These are phyloP conservation scores for Euplexia lucipara DNA, from an alignment of 2,888 invertebrate genomes.

Conservation along the genomic window DNA sequence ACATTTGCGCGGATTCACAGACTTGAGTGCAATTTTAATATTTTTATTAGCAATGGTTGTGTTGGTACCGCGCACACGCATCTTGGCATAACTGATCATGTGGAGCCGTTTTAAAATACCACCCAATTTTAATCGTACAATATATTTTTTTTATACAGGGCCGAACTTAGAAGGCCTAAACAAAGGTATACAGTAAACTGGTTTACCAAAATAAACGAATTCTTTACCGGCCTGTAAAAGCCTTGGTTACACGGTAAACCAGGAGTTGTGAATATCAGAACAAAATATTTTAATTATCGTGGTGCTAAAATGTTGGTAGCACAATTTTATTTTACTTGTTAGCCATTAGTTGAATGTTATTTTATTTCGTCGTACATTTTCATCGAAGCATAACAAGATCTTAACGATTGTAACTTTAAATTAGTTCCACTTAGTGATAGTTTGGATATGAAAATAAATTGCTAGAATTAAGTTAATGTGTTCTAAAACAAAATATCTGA, in stretches of 20 bases:
- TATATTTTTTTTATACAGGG: constrained; percentile 26
- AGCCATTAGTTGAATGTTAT: constrained; percentile 72
- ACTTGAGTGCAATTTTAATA: constrained; percentile 86
- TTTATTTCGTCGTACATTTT: constrained; percentile 74
- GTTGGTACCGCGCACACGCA: constrained; percentile 77
- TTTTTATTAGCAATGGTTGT: constrained; percentile 83
- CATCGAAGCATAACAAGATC: constrained; percentile 62
- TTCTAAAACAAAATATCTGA: constrained; percentile 90
- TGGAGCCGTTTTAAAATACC: constrained; percentile 57
- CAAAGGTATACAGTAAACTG: not conserved
- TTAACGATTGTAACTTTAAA: constrained; percentile 58
- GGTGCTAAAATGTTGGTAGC: constrained; percentile 85
- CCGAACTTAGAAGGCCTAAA: constrained; percentile 11
- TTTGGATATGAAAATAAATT: constrained; percentile 72
- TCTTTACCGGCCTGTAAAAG: constrained; percentile 2
- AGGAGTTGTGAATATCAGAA: constrained; percentile 85
- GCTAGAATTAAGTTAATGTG: constrained; percentile 88
- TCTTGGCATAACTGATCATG: constrained; percentile 56
- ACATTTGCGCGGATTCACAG: constrained; percentile 59
- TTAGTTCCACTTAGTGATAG: constrained; percentile 79
- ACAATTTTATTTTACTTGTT: constrained; percentile 76
- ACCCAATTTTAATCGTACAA: constrained; percentile 49
- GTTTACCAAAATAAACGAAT: constrained; percentile 1
- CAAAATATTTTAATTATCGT: constrained; percentile 78
- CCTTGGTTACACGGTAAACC: constrained; percentile 40